phyloP scores from a whole-genome alignment of 2,888 invertebrate genomes.

The Xanthia icteritia region DNA sequence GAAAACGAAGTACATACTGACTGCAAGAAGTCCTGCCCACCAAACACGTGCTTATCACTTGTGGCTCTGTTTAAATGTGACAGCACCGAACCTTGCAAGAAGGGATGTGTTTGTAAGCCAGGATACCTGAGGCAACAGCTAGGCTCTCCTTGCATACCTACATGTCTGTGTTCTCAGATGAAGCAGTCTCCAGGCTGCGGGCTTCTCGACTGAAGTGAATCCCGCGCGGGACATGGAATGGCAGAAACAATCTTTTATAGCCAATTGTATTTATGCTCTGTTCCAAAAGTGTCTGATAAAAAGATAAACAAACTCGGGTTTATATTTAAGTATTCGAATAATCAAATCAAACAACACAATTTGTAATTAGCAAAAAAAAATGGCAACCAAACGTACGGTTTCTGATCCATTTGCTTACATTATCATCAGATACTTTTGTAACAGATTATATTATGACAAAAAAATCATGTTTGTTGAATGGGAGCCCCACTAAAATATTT shows the following conservation, averaged over 20 bases:
- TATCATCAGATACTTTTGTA: not conserved
- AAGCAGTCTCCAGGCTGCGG: slow-evolving; percentile 24
- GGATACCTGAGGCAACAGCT: slow-evolving; percentile 33
- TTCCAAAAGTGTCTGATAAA: not conserved
- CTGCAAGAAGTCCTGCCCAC: slow-evolving; percentile 43
- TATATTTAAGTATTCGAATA: no score
- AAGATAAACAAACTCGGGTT: not conserved
- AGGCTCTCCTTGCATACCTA: slow-evolving; percentile 32
- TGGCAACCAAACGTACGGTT: not conserved
- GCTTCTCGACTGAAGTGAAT: no score
- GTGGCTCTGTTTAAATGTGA: slow-evolving; percentile 45
- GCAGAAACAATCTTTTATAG: not conserved
- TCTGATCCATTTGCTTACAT: no score
- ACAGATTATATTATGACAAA: no score
- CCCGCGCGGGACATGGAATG: no score
- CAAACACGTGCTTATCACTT: slow-evolving; percentile 29
- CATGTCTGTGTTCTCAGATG: slow-evolving; percentile 47
- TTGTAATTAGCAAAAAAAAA: not conserved
- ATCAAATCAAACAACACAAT: no score
- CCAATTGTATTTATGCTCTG: not conserved
- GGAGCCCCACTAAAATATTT: no score
- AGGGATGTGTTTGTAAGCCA: slow-evolving; percentile 43
- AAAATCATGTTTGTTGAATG: no score
- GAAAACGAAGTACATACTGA: slow-evolving; percentile 46
- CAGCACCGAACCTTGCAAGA: slow-evolving; percentile 23